phyloP scores from a whole-genome alignment of 2,113 vertebrate species.

The Apodemus speciosus region DNA sequence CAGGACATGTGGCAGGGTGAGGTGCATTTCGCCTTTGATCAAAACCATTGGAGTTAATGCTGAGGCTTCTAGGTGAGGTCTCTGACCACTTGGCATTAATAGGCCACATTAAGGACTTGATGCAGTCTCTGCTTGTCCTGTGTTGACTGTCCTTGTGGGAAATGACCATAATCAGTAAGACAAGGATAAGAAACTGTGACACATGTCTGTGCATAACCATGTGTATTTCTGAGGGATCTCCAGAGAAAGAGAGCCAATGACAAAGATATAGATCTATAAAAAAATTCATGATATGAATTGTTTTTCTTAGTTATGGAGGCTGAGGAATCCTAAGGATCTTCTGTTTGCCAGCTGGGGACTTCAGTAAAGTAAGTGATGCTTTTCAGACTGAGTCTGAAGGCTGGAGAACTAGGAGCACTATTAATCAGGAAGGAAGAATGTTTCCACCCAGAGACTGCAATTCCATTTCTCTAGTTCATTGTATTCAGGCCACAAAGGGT shows the following conservation, averaged over 20 bases:
- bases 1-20: too few species aligned
- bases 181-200: neutral
- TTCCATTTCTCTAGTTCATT: neutral
- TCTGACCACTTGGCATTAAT: neutral
- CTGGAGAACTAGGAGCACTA: neutral
- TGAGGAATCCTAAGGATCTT: neutral
- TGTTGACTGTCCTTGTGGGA: neutral
- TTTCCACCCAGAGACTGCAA: neutral
- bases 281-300: neutral
- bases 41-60: neutral
- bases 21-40: neutral
- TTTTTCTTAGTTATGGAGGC: neutral
- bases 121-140: slow-evolving; percentile 12
- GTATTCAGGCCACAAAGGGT: neutral
- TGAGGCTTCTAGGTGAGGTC: neutral
- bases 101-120: neutral
- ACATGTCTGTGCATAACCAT: neutral
- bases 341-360: neutral
- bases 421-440: neutral
- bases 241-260: neutral
- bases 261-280: neutral
- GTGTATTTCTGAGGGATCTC: neutral
- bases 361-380: neutral
- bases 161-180: neutral
- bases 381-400: neutral